A percentile compares a stretch with the other conserved stretches of the same genome.
Evolutionary conservation across 2,797 vertebrate species (phyloP).

Genomic region (Acanthopagrus latus): DNA sequence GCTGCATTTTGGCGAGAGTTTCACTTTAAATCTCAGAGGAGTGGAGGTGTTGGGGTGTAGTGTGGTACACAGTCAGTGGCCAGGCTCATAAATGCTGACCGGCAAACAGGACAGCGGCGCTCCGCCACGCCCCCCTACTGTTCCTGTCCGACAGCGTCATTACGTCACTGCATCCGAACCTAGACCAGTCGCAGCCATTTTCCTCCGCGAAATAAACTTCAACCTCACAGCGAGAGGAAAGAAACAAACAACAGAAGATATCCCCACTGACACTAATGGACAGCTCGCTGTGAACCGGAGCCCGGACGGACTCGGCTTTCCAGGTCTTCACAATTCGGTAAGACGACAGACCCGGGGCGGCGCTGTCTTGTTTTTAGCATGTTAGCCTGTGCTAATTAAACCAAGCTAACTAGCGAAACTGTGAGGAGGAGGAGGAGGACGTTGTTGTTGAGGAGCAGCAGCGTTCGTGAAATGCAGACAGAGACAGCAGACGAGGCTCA

Average conservation of each 20-base stretch:
- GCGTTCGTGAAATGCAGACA: conserved; percentile 29
- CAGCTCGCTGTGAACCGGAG: conserved; percentile 27
- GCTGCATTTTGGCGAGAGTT: no score
- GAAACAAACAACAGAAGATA: conserved; percentile 39
- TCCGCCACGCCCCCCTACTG: conserved; percentile 22
- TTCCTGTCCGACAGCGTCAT: conserved; percentile 61
- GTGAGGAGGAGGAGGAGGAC: conserved; percentile 49
- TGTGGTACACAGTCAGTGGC: background rate
- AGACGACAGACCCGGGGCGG: conserved; percentile 45
- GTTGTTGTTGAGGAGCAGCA: conserved; percentile 64
- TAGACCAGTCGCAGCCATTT: conserved; percentile 87
- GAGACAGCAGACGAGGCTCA: conserved; percentile 27
- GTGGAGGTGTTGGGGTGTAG: background rate
- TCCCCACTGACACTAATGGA: conserved; percentile 22
- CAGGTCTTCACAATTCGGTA: conserved; percentile 59
- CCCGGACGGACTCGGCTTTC: conserved; percentile 15
- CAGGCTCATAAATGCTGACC: background rate
- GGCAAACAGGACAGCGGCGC: background rate
- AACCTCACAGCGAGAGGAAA: conserved; percentile 59
- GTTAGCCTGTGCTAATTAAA: conserved; percentile 63
- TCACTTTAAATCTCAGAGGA: no score
- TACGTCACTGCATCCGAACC: conserved; percentile 83
- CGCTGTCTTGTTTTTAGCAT: conserved; percentile 82
- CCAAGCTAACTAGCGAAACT: conserved; percentile 62
- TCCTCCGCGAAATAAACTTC: conserved; percentile 86